Conservation (phyloP, 2,888 invertebrate species). For the Scotopteryx bipunctaria region DNA sequence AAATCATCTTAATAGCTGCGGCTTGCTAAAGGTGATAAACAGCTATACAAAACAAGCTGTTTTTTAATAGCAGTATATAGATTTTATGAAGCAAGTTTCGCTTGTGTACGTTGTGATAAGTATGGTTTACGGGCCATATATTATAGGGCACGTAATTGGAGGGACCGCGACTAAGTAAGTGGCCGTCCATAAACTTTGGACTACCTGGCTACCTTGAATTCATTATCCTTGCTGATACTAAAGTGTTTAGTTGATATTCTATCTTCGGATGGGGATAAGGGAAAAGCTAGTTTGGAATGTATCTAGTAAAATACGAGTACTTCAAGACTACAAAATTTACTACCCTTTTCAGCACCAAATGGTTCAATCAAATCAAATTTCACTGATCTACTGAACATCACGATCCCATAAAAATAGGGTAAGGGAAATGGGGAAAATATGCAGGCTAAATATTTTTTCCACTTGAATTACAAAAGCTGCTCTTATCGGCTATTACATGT, state of each 20-base stretch:
- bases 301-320: too few relatives aligned
- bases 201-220: constrained; percentile 44
- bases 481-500: constrained; percentile 31
- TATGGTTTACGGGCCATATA: constrained; percentile 70
- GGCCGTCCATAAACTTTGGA: constrained; percentile 33
- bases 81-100: constrained; percentile 61
- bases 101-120: constrained; percentile 68
- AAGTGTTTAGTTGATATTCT: constrained; percentile 27
- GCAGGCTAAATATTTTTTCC: constrained; percentile 26
- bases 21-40: constrained; percentile 1
- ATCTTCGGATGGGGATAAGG: constrained; percentile 7
- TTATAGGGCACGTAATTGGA: constrained; percentile 63
- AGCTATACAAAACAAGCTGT: constrained; percentile 17
- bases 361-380: constrained; percentile 8
- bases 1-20: too few relatives aligned
- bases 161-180: constrained; percentile 45
- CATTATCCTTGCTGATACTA: constrained; percentile 39
- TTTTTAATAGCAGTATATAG: constrained; percentile 24
- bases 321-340: constrained; percentile 1
- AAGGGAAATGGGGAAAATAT: constrained; percentile 18
- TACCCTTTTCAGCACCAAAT: neutral
- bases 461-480: constrained; percentile 30
- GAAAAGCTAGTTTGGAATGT: constrained; percentile 3
- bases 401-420: constrained; percentile 5
- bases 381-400: constrained; percentile 7